Percentiles rank a stretch among this genome's conserved stretches.
Conservation (phyloP, 2,113 vertebrate genomes). For the Polypterus bichir region DNA sequence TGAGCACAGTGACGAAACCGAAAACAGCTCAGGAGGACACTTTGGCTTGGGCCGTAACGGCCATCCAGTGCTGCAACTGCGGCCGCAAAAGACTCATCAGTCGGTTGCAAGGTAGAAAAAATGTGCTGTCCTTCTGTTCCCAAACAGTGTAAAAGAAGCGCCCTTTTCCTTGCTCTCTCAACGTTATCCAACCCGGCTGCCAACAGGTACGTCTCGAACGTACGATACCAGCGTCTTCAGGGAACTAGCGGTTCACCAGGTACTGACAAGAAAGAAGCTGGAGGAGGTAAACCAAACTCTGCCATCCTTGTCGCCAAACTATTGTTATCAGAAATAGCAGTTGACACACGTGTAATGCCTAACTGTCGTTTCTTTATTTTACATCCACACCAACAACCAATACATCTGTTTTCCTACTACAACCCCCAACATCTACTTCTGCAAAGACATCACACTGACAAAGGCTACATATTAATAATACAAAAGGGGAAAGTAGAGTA, state of each 20-base stretch:
- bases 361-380: too few relatives aligned
- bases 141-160: conserved; percentile 4
- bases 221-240: background rate
- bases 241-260: background rate
- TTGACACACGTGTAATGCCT: too few relatives aligned
- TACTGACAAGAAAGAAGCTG: background rate
- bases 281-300: background rate
- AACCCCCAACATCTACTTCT: too few relatives aligned
- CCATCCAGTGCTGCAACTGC: background rate
- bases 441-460: too few relatives aligned
- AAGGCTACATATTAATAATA: too few relatives aligned
- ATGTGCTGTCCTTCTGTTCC: conserved; percentile 4
- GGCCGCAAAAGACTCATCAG: conserved; percentile 1
- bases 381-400: too few relatives aligned
- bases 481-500: too few relatives aligned
- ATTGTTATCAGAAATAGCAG: too few relatives aligned
- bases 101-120: conserved; percentile 1
- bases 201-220: background rate
- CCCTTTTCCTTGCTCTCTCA: conserved; percentile 1
- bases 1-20: too few relatives aligned
- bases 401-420: too few relatives aligned
- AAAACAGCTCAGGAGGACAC: background rate
- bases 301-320: background rate
- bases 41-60: conserved; percentile 5
- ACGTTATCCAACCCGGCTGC: background rate